Percentiles rank a stretch among this genome's conserved stretches.
These are phyloP conservation scores for Ochropleura leucogaster DNA, from an alignment of 2,888 invertebrate genomes.

Conservation along the genomic window DNA sequence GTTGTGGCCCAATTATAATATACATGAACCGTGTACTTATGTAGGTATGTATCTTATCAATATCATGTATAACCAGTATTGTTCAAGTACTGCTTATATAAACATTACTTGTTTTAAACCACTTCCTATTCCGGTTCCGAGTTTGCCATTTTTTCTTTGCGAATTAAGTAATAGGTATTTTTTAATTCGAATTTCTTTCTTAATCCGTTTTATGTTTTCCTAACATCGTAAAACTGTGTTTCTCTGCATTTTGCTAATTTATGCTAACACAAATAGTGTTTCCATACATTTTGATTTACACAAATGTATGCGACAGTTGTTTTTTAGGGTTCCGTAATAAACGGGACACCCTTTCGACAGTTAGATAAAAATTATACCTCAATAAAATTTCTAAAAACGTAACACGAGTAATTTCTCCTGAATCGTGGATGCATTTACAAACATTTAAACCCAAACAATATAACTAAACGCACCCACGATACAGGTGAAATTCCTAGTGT, in stretches of 20 bases:
- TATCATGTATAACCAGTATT: slow-evolving; percentile 26
- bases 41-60: background rate
- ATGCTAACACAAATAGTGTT: background rate
- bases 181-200: background rate
- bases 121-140: slow-evolving; percentile 45
- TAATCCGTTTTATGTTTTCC: background rate
- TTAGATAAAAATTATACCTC: no score
- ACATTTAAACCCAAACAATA: no score
- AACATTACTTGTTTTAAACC: slow-evolving; percentile 15
- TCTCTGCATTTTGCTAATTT: background rate
- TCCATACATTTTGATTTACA: no score
- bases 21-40: background rate
- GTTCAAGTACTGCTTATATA: slow-evolving; percentile 4
- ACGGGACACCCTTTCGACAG: no score
- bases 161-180: background rate
- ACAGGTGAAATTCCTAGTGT: no score
- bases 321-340: no score
- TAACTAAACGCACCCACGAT: no score
- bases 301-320: no score
- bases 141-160: background rate
- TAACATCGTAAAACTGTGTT: background rate
- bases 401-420: no score
- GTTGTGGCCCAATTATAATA: slow-evolving; percentile 13
- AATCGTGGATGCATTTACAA: no score
- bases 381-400: no score